These are phyloP conservation scores for Arothron firmamentum DNA, from an alignment of 2,113 vertebrate genomes.

Conservation along the genomic window DNA sequence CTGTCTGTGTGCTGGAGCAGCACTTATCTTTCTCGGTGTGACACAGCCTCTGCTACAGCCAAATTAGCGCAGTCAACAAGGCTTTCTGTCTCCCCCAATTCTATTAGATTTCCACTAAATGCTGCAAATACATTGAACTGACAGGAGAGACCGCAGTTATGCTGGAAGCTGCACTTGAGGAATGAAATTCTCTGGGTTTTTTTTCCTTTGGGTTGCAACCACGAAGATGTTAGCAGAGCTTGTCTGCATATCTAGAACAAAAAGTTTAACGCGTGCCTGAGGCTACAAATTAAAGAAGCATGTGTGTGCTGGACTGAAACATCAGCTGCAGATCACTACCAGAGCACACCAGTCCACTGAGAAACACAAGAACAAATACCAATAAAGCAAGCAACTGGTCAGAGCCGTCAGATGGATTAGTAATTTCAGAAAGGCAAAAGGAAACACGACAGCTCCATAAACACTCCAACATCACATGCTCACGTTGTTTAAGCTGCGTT, in stretches of 20 bases:
- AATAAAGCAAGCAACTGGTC: too few relatives aligned
- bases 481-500: background rate
- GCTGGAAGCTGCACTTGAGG: slow-evolving; percentile 17
- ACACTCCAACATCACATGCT: background rate
- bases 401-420: too few relatives aligned
- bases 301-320: slow-evolving; percentile 56
- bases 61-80: slow-evolving; percentile 38
- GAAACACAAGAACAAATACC: too few relatives aligned
- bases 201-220: background rate
- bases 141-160: slow-evolving; percentile 14
- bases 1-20: slow-evolving; percentile 17
- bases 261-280: too few relatives aligned
- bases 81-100: slow-evolving; percentile 31
- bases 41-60: slow-evolving; percentile 17
- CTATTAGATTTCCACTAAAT: slow-evolving; percentile 31
- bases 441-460: background rate
- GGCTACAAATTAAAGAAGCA: background rate
- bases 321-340: slow-evolving; percentile 60
- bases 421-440: too few relatives aligned
- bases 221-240: too few relatives aligned
- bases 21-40: slow-evolving; percentile 22
- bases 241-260: too few relatives aligned
- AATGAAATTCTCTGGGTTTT: slow-evolving; percentile 4
- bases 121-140: slow-evolving; percentile 31
- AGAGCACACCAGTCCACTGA: background rate